Base-by-base conservation (phyloP, 2,113 vertebrate species). In the Triplophysa siluroides region DNA sequence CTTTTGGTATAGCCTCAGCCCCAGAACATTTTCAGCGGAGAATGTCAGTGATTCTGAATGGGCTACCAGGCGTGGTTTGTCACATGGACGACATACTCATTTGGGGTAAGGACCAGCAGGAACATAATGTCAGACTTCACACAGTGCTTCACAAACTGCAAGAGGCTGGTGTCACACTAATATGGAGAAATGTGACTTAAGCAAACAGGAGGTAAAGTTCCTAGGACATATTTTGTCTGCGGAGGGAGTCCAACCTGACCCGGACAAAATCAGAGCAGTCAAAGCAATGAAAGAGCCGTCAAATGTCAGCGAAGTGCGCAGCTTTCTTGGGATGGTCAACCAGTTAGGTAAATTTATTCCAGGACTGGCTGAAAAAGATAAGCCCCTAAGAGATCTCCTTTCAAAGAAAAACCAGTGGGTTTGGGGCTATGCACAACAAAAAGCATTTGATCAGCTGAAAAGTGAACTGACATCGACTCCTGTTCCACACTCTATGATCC, bases 311-410 rank as follows among this genome's bases (percentile, higher is more conserved):
- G 45, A 80, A 11, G 1, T 81, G 0, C 6, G 45, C 1, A 72
- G 24, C 12, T 87, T 73, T 47, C 47, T 87, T 0, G 16, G 80
- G 0, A 86, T 83, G 78, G 79, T 86, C 5, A 85, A 78, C 2
- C 78, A 87, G 43, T 23, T 81, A 3, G 80, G 79, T 3, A 88
- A 70, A 21, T 86, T 86, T 9, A 67, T 87, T 8, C 76, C 78
- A 1, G 19, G 69, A 0, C 5, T 87, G 0, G 56, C 60, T 0
- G 79, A 84, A 18, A 88, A 69, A 68, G 65, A 78, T 9, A 66
- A 86, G 3, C 2, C 80, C 0, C 54, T 85, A 0, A 0, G 24
- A 0, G 73, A 86, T 2, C 60, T 86, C 0, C 43, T 79, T 0
- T 82, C 43, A 0, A 80, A 85, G 11, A 80, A 64, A 14, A 83